Percentiles rank a stretch among this genome's conserved stretches.
Evolutionary conservation across 2,888 invertebrate species (phyloP).

Genomic region (Drosophila parthenogenetica): DNA sequence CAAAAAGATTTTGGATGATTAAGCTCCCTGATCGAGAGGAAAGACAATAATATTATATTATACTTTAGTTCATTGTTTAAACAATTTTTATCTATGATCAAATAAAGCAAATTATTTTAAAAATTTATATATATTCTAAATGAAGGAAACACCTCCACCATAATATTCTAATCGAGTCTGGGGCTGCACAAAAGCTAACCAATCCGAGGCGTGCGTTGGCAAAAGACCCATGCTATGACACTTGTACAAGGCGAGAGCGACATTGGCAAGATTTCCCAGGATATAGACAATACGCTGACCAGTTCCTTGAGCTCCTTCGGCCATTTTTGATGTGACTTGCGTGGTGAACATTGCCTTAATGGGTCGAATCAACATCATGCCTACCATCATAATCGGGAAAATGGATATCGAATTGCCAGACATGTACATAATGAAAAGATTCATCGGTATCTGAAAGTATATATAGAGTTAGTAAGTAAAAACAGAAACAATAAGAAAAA

Average conservation of each 20-base stretch:
- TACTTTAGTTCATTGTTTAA: conserved; percentile 24
- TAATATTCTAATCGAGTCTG: conserved; percentile 93
- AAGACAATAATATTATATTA: background rate
- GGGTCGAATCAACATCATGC: conserved; percentile 98
- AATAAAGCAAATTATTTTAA: conserved; percentile 48
- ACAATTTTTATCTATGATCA: conserved; percentile 50
- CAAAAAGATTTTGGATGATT: conserved; percentile 76
- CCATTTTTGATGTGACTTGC: conserved; percentile 95
- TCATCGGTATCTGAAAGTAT: conserved; percentile 95
- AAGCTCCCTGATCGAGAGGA: conserved; percentile 2
- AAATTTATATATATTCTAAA: conserved; percentile 73
- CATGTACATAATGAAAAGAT: conserved; percentile 99
- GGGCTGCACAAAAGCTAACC: conserved; percentile 98
- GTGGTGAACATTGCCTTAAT: conserved; percentile 97
- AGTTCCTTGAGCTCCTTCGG: conserved; percentile 95
- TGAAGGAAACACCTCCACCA: conserved; percentile 91
- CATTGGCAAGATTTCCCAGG: conserved; percentile 96
- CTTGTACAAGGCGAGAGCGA: conserved; percentile 96
- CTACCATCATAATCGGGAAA: conserved; percentile 99
- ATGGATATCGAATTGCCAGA: conserved; percentile 99
- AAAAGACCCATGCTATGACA: conserved; percentile 99
- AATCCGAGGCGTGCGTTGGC: conserved; percentile 98
- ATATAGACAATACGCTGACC: conserved; percentile 97
- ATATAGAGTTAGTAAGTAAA: no score
- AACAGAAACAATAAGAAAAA: background rate